Conservation (phyloP, 2,797 vertebrate species). For the Macroramphosus scolopax region DNA sequence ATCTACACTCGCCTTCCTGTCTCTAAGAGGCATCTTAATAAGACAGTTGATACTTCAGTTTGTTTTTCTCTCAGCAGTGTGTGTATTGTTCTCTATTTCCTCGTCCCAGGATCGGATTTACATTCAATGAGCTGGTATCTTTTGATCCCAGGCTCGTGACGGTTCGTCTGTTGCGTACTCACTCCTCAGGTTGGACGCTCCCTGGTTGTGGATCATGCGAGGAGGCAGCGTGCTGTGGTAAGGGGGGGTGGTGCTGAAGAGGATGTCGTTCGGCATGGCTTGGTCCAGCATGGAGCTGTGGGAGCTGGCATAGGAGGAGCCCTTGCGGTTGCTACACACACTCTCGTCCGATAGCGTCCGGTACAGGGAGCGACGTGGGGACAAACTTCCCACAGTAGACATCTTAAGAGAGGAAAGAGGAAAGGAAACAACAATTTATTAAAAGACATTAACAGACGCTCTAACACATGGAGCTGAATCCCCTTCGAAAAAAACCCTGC, state of each 20-base stretch:
- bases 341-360: conserved; percentile 95
- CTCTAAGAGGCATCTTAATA: conserved; percentile 18
- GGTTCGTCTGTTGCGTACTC: too few species aligned
- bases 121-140: too few species aligned
- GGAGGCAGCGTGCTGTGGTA: conserved; percentile 91
- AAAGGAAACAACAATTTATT: conserved; percentile 16
- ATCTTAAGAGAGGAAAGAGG: conserved; percentile 81
- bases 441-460: background rate
- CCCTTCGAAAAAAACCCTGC: too few species aligned
- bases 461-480: too few species aligned
- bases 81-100: too few species aligned
- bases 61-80: conserved; percentile 7
- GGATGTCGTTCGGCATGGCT: conserved; percentile 90
- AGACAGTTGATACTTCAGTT: background rate
- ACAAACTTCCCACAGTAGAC: conserved; percentile 80
- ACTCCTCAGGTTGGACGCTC: conserved; percentile 87
- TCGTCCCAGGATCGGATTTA: too few species aligned
- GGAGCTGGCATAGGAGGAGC: conserved; percentile 88
- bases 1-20: conserved; percentile 30
- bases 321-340: conserved; percentile 89
- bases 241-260: conserved; percentile 94
- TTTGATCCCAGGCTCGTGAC: too few species aligned
- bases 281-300: conserved; percentile 92
- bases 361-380: conserved; percentile 86
- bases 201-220: conserved; percentile 83